These are phyloP conservation scores for Drosophila neutralis DNA, from an alignment of 2,888 invertebrate genomes.

Conservation along the genomic window DNA sequence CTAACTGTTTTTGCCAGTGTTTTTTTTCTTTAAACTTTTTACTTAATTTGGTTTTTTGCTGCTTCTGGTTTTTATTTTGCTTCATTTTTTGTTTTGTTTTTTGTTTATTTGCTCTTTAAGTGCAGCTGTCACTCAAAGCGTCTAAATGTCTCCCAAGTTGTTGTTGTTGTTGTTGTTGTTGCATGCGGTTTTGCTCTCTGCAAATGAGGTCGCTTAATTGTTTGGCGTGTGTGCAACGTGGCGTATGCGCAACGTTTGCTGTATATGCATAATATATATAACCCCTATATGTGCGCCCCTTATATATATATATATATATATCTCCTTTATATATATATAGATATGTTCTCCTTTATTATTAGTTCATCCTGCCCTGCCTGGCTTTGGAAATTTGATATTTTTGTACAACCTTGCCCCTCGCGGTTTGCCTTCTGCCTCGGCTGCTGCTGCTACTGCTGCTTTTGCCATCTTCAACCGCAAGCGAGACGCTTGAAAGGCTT, in stretches of 20 bases:
- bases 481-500: constrained; percentile 61
- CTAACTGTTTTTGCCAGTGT: constrained; percentile 17
- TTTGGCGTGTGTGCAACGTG: constrained; percentile 54
- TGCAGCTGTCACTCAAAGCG: constrained; percentile 78
- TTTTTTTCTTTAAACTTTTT: constrained; percentile 3
- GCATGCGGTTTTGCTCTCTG: constrained; percentile 44
- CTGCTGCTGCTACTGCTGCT: background rate
- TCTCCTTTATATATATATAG: background rate
- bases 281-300: constrained; percentile 29
- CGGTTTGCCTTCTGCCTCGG: constrained; percentile 51
- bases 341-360: constrained; percentile 45
- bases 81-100: constrained; percentile 27
- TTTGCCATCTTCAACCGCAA: constrained; percentile 37
- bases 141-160: constrained; percentile 72
- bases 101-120: constrained; percentile 68
- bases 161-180: constrained; percentile 47
- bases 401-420: constrained; percentile 71
- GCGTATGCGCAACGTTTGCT: constrained; percentile 57
- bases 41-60: constrained; percentile 5
- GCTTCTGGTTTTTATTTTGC: constrained; percentile 2
- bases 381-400: constrained; percentile 64
- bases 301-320: background rate
- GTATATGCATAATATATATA: constrained; percentile 19
- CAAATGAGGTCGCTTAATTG: constrained; percentile 79
- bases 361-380: constrained; percentile 54